These are phyloP conservation scores for Pelecanus crispus DNA, from an alignment of 2,113 vertebrate genomes.

Conservation along the genomic window DNA sequence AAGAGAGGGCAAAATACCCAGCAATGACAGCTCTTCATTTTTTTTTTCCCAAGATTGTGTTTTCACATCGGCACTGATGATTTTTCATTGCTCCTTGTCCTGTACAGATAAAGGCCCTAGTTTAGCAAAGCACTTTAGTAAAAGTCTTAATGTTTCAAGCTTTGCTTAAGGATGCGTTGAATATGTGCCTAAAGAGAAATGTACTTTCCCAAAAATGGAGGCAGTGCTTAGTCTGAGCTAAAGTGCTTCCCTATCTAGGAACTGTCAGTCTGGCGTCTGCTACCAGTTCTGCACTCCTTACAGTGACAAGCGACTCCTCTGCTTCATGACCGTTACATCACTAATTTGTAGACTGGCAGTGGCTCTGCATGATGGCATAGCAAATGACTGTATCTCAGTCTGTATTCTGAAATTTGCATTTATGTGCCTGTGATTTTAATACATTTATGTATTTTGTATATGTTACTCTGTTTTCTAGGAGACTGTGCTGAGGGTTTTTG, in stretches of 20 bases:
- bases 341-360: background rate
- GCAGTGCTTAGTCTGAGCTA: background rate
- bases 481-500: constrained; percentile 84
- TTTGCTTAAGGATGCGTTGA: rapidly evolving
- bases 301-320: background rate
- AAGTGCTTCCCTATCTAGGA: background rate
- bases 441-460: rapidly evolving
- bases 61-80: background rate
- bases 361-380: background rate
- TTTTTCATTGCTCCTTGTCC: background rate
- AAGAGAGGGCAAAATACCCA: background rate
- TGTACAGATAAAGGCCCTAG: background rate
- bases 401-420: background rate
- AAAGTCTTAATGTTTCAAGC: background rate
- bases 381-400: background rate
- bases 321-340: background rate
- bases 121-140: background rate
- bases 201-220: background rate
- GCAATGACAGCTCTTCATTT: background rate
- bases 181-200: background rate
- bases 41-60: background rate
- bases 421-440: rapidly evolving
- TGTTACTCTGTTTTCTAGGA: constrained; percentile 54
- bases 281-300: background rate
- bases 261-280: background rate